Base-by-base conservation (phyloP, 2,113 vertebrate species). In the Seriola rivoliana region DNA sequence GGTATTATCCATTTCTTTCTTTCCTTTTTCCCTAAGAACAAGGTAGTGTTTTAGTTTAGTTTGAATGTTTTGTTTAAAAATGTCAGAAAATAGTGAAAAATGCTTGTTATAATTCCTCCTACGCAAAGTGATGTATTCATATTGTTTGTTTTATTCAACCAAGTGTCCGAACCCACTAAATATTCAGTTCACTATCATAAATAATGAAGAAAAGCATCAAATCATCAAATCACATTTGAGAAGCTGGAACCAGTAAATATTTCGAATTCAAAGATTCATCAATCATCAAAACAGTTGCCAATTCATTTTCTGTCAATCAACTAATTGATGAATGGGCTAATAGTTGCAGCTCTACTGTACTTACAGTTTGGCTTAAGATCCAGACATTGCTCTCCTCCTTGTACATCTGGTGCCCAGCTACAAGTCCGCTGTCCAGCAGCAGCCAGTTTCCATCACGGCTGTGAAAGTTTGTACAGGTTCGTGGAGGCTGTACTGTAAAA, bases 321-420 rank as follows among this genome's bases (percentile, higher is more conserved):
- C 42, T 23, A 11, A 17, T 50, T 1, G 5, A 25, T 74, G 4
- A 23, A 3, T 52, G 8, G 1, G 36, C 19, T 36, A 34, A 25
- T 57, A 65, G 13, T 12, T 80, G 46, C 36, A 46, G 25, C 9
- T 32, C 13, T 42, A 29, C 29, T 29, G 29, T 67, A 36, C 60
- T 80, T 38, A 58, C 50, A 64, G 8, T 65, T 8, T 40, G 19
- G 2, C 21, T 44, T 7, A 40, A 13, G 14, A 63, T 38, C 34
- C 67, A n/a, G 11, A 38, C 8, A 21, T 23, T 8, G 10, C 34
- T 67, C 17, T 54, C 42, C 17, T 25, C 60, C 23, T 67, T 38
- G 19, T 38, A 75, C 69, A 74, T 84, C 78, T 81, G 50, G 74
- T 50, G n/a, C 65, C 42, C 81, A 81, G 46, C 69, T 44, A 55